Base-by-base conservation (phyloP, 2,888 invertebrate species). In the Stenodema calcarata region DNA sequence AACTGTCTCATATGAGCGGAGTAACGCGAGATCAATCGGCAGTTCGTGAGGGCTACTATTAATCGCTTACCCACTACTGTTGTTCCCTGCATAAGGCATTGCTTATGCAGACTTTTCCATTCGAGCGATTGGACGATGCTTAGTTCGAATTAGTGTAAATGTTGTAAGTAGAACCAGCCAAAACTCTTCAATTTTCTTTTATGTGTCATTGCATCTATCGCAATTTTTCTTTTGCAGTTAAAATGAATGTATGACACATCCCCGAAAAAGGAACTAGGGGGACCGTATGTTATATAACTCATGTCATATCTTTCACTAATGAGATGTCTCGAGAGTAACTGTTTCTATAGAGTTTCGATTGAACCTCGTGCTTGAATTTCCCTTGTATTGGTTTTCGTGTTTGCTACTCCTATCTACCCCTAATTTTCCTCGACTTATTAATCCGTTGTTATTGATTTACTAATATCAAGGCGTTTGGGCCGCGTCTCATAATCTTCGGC, bases 1-100 rank as follows among this genome's bases (percentile, higher is more conserved):
- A 62, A 82, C 82, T 69, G 69, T 70, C 82, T 62, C 82, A 82
- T 69, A 82, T 70, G 82, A 69, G 82, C 62, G 82, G 69, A 69
- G 47, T 70, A 35, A 44, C 30, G 35, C 69, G 70, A 35, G 82
- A 70, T 42, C 82, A 62, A 30, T 82, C 82, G 35, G 70, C 82
- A 69, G 30, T 70, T 41, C 30, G 42, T 42, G 82, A 82, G 6
- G 82, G 70, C 82, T 82, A 82, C 82, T 82, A 82, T 70, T 82
- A 82, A 47, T 28, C 12, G 80, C 80, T 80, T 80, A 79, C 27
- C 79, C 41, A 18, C 30, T 54, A 50, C 47, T 80, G 44, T 44
- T 47, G 41, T 80, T 80, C 28, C 50, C 80, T 80, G 54, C 80
- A 80, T 80, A 50, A 47, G 80, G 50, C 27, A 62, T 62, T 62